A percentile compares a stretch with the other conserved stretches of the same genome.
These are phyloP conservation scores for Aphelenchoides avenae DNA, from an alignment of 1,140 invertebrate genomes.

Conservation along the genomic window DNA sequence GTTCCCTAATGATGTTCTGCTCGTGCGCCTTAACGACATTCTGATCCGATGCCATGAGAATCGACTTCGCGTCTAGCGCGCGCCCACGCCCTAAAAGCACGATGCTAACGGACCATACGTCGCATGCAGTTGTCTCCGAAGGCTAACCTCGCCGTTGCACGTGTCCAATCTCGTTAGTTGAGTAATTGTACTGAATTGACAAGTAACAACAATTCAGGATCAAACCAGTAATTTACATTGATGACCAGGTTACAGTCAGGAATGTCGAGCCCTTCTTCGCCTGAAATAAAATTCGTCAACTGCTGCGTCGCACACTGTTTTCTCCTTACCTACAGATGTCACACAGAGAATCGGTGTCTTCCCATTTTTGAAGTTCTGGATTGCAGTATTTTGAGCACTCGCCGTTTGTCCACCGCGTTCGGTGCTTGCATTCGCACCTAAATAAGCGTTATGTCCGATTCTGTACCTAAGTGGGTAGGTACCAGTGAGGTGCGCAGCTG, in stretches of 20 bases:
- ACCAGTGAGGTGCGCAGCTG: conserved; percentile 13
- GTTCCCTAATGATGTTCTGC: conserved; percentile 20
- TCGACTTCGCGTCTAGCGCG: conserved; percentile 12
- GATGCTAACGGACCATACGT: not conserved
- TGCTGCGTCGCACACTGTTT: no score
- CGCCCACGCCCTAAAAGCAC: conserved; percentile 34
- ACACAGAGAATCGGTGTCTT: conserved; percentile 64
- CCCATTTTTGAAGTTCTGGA: conserved; percentile 2
- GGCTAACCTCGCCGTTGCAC: conserved; percentile 48
- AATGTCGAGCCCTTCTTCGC: conserved; percentile 58
- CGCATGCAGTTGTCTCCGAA: not conserved
- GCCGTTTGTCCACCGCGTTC: conserved; percentile 9
- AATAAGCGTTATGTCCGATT: conserved; percentile 2
- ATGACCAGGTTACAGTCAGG: conserved; percentile 59
- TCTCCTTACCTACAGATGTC: conserved; percentile 57
- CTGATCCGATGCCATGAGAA: conserved; percentile 7
- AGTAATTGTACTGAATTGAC: conserved; percentile 59
- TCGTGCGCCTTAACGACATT: not conserved
- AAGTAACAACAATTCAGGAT: no score
- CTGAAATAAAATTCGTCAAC: not conserved
- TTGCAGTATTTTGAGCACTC: conserved; percentile 2
- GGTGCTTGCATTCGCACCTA: not conserved
- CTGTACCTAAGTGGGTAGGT: not conserved
- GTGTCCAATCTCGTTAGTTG: conserved; percentile 59
- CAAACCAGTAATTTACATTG: no score